These are phyloP conservation scores for Phragmatobia fuliginosa DNA, from an alignment of 2,888 invertebrate species.

Conservation along the genomic window DNA sequence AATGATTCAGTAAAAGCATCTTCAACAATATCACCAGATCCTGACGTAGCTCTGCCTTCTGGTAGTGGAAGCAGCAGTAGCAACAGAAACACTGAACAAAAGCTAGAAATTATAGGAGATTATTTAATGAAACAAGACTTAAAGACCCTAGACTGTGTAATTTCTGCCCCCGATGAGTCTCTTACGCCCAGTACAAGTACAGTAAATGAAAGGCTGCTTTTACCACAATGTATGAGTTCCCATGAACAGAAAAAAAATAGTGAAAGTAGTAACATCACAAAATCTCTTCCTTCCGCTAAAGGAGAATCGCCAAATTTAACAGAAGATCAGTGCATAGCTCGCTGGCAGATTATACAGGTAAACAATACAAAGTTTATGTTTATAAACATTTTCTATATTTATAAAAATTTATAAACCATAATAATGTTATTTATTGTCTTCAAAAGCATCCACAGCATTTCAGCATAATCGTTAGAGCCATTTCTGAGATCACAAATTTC, in stretches of 20 bases:
- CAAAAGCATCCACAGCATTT: too few relatives aligned
- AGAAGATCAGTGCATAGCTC: constrained; percentile 78
- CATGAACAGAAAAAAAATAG: constrained; percentile 54
- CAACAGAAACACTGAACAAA: constrained; percentile 69
- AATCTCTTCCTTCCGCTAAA: constrained; percentile 59
- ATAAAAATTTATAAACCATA: not conserved
- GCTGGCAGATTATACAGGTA: constrained; percentile 90
- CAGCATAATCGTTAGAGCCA: too few relatives aligned
- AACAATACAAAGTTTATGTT: not conserved
- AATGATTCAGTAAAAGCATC: constrained; percentile 44
- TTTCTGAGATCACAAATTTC: too few relatives aligned
- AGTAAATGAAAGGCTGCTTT: constrained; percentile 57
- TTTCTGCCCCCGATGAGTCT: constrained; percentile 62
- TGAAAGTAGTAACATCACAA: constrained; percentile 45
- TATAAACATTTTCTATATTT: not conserved
- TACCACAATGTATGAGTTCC: constrained; percentile 71
- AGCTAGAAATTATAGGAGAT: constrained; percentile 74
- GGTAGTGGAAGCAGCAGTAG: constrained; percentile 55
- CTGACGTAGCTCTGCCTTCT: constrained; percentile 47
- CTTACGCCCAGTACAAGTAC: constrained; percentile 62
- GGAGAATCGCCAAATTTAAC: constrained; percentile 58
- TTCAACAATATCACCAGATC: constrained; percentile 34
- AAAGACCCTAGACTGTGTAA: constrained; percentile 68
- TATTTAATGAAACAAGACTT: constrained; percentile 76
- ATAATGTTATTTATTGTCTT: not conserved